Evolutionary conservation across 2,113 vertebrate genomes (phyloP), one percentile per base, ranked within the genome.

Genomic region (Corythaixoides concolor): DNA sequence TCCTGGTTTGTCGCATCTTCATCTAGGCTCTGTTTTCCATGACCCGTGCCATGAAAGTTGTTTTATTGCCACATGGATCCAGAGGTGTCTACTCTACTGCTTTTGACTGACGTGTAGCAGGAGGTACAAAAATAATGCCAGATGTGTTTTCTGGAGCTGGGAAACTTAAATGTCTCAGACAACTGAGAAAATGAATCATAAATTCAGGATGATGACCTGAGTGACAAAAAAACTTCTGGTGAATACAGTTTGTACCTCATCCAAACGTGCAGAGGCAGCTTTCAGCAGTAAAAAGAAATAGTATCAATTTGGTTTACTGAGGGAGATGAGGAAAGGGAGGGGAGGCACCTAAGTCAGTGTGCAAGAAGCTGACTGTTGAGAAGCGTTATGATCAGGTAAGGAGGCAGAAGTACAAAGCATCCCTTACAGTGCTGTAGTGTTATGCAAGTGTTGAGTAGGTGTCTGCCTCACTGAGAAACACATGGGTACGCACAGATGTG

Each of bases 161-260:
- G 74, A 92, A 92, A 75, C 43, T 39, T 45, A 78, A 85, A 58
- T 64, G 39, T 52, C 70, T 82, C 49, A 39, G 30, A 56, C 7
- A 94, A 70, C 28, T 93, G 60, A 89, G 89, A 85, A 87, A 89
- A 88, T 82, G 14, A 88, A 70, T 93, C 35, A 91, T 91, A 78
- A 81, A 89, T 78, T 92, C 80, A 85, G 70, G 39, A 91, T 94
- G 69, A 88, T 85, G 60, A 84, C 53, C 62, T 58, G 39, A 66
- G 15, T 89, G 66, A 81, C 39, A 45, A 33, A 60, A 60, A 81
- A 92, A 21, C 35, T 62, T 89, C 43, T 82, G 62, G 21, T 78
- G 50, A 43, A 39, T 85, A 41, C 47, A 60, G 26, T 45, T 63
- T 94, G 72, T 85, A 45, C 12, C 24, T 56, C 85, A 62, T 66